Percentiles rank a stretch among this genome's conserved stretches.
Evolutionary conservation across 2,113 vertebrate species (phyloP).

Genomic region (Centropus unirufus): DNA sequence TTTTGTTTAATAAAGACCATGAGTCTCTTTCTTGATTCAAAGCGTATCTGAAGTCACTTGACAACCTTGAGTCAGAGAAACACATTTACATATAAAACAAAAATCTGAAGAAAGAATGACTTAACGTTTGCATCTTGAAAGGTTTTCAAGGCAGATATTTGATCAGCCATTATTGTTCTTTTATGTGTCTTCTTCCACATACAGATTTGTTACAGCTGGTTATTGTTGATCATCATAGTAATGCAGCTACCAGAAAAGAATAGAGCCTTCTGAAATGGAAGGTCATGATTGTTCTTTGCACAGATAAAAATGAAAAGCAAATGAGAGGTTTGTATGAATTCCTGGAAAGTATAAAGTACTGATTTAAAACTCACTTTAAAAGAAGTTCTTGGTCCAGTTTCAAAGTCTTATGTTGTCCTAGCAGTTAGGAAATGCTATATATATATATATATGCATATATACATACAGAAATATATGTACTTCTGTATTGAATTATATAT

Average conservation of each 20-base stretch:
- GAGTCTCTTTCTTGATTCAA: neutral
- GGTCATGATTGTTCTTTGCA: neutral
- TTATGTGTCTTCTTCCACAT: neutral
- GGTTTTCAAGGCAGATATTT: neutral
- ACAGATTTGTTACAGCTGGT: neutral
- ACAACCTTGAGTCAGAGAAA: neutral
- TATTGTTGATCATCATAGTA: neutral
- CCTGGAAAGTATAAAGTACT: neutral
- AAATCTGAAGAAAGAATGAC: neutral
- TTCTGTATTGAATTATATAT: neutral
- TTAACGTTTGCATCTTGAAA: neutral
- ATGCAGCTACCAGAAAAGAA: neutral
- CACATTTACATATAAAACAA: conserved; percentile 16
- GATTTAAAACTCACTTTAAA: neutral
- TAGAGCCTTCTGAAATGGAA: neutral
- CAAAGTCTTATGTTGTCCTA: neutral
- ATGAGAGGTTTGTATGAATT: neutral
- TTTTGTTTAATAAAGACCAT: neutral
- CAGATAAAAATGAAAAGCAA: neutral
- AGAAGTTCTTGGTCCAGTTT: neutral
- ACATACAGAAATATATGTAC: too few species aligned
- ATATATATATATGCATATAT: too few species aligned
- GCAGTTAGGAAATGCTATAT: neutral
- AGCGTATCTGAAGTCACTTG: neutral
- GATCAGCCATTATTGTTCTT: neutral